Base-by-base conservation (phyloP, 2,888 invertebrate genomes). In the Brachylomia viminalis region DNA sequence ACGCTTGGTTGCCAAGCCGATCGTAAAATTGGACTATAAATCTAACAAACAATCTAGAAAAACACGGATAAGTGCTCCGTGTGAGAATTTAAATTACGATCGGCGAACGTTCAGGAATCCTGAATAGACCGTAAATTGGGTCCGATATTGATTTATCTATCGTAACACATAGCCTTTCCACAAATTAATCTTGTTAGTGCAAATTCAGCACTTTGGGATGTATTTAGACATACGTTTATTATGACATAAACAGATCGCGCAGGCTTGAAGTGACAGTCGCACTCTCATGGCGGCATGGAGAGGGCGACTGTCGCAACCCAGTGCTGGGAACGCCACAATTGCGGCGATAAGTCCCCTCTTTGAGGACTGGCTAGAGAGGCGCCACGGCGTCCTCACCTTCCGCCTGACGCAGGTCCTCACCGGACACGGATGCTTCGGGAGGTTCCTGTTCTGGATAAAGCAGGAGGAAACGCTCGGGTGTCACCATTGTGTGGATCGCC, bases 21-120 rank as follows among this genome's bases (percentile, higher is more conserved):
- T 86, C 87, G 89, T 88, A 86, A 89, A 88, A 87, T 85, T 87
- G 76, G 77, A 70, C 75, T 69, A 88, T 84, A 89, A 89, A 88
- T 87, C 80, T 80, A 79, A 79, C 77, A 85, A 86, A 88, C 82
- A 84, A 85, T 80, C 72, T 83, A 75, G 76, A 80, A 86, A 87
- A 84, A 80, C 33, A 71, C 58, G 75, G 84, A 80, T 83, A 73
- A 83, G 71, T 86, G 73, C 68, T 82, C 56, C 75, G 76, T 75
- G 77, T 77, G 76, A 79, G 78, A 84, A 77, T 86, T 78, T 78
- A 79, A 86, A 86, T 82, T 79, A 75, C 79, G 74, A 71, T 52
- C 72, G 54, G 47, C 62, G 49, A 65, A 75, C 83, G 83, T 70
- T 83, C 47, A 68, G 71, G 67, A 73, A 73, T 85, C 59, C 64